Base-by-base conservation (phyloP, 2,113 vertebrate genomes). In the Gobio gobio region DNA sequence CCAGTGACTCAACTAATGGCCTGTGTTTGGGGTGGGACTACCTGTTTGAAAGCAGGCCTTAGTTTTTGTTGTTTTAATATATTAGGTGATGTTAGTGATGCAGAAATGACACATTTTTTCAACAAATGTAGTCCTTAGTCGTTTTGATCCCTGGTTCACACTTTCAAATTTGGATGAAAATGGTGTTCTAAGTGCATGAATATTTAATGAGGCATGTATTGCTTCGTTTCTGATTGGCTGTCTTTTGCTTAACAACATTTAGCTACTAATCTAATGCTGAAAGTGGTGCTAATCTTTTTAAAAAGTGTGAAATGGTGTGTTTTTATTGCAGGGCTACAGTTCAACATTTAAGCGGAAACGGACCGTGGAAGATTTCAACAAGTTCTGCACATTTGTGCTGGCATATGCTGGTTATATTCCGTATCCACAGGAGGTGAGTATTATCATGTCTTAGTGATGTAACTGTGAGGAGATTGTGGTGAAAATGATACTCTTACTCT, bases 351-450 rank as follows among this genome's bases (percentile, higher is more conserved):
- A 94, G 89, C 95, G 95, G 83, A 96, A 96, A 70, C 93, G 98
- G 89, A 99, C 98, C 0, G 97, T 99, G 22, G 98, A 99, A 87
- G 98, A 99, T 90, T 99, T 99, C 92, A 99, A 99, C 93, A 96
- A 99, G 91, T 99, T 99, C 94, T 99, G 98, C 91, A 99, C 98
- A 58, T 99, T 99, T 4, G 98, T 99, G 63, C 87, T 99, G 93
- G 98, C 97, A 16, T 99, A 99, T 9, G 98, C 98, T 1, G 98
- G 98, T 51, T 99, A 99, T 92, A 99, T 99, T 90, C 98, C 98
- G 0, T 98, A 98, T 76, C 98, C 98, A 0, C 95, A 97, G 74
- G 97, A 99, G 96, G 98, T 99, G 89, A 95, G 94, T 90, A 20
- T 49, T 45, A 26, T 80, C 16, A 24, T 72, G 1, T 47, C 10